These are phyloP conservation scores for Nomada fabriciana DNA, from an alignment of 2,888 invertebrate species.

Conservation along the genomic window DNA sequence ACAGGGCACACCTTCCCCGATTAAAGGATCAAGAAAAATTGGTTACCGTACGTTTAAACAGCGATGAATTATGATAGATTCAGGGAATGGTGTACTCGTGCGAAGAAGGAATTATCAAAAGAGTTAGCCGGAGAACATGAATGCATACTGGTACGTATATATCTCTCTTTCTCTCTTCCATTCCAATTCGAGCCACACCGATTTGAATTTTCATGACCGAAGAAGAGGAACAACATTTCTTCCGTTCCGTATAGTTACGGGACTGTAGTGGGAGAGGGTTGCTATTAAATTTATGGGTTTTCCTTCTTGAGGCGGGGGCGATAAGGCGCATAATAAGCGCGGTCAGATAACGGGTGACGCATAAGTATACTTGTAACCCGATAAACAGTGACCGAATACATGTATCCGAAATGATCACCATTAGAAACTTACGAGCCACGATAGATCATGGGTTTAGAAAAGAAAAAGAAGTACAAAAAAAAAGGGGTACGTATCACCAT, in stretches of 20 bases:
- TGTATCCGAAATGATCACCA: conserved; percentile 2
- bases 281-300: conserved; percentile 77
- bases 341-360: conserved; percentile 73
- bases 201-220: conserved; percentile 61
- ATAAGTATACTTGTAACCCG: conserved; percentile 70
- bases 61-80: no score
- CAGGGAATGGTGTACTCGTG: no score
- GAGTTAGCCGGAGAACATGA: neutral
- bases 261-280: conserved; percentile 17
- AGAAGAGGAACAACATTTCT: conserved; percentile 5
- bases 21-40: no score
- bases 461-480: neutral
- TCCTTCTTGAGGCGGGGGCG: conserved; percentile 68
- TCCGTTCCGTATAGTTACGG: neutral
- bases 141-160: neutral
- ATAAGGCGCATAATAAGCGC: conserved; percentile 77
- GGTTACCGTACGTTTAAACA: no score
- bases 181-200: conserved; percentile 56
- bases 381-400: conserved; percentile 68
- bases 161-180: neutral
- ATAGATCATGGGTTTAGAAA: no score
- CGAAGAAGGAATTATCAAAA: no score
- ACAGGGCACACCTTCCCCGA: no score
- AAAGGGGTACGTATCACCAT: no score
- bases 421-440: neutral